Base-by-base conservation (phyloP, 2,888 invertebrate species). In the Thelaira solivaga region DNA sequence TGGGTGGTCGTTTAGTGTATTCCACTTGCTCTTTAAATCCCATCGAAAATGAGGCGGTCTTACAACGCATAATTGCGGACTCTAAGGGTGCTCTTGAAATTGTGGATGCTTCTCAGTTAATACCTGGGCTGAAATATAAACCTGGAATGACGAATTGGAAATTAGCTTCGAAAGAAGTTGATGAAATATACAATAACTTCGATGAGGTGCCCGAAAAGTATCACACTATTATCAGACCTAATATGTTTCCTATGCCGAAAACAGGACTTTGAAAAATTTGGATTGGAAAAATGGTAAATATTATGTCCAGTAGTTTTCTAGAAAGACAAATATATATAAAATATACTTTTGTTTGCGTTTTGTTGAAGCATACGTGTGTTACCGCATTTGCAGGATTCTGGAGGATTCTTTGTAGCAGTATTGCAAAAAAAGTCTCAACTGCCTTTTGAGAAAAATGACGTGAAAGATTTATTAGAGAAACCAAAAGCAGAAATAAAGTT, bases 21-120 rank as follows among this genome's bases (percentile, higher is more conserved):
- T 99, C 99, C 0, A 99, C 99, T 0, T 99, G 99, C 87, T 98
- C 98, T 0, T 92, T 99, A 87, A 99, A 99, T 90, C 99, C 99
- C 0, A 90, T 98, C 29, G 99, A 99, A 90, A 96, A 99, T 89
- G 98, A 99, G 89, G 96, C 97, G 0, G 97, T 99, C 0, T 91
- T 99, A 57, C 95, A 95, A 83, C 90, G 96, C 45, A 89, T 97
- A 78, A 90, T 98, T 43, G 89, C 91, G 34, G 95, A 96, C 88
- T 90, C 93, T 7, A 92, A 93, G 65, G 96, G 94, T 73, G 91
- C 94, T 1, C 88, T 98, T 8, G 91, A 92, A 82, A 90, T 99
- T 53, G 92, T 97, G 0, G 96, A 98, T 86, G 94, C 94, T 0
- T 89, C 92, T 0, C 89, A 92, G 34, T 89, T 92, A 83, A 91